These are phyloP conservation scores for Monopis laevigella DNA, from an alignment of 2,888 invertebrate species.

Conservation along the genomic window DNA sequence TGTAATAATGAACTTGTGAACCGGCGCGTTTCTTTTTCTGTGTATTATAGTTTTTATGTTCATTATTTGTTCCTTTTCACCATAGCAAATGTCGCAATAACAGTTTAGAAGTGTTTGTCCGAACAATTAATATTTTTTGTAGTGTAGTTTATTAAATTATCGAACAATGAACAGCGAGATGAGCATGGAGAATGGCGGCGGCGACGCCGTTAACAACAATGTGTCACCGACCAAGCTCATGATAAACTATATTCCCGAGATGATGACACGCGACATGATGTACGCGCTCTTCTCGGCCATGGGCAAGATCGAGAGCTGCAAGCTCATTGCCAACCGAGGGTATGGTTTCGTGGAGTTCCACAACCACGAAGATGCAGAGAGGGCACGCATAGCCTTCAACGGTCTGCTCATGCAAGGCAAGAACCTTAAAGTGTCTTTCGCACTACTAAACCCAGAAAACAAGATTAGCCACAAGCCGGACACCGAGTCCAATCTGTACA, in stretches of 20 bases:
- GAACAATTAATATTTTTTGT: slow-evolving; percentile 34
- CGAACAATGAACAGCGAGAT: slow-evolving; percentile 58
- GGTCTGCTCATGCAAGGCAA: slow-evolving; percentile 63
- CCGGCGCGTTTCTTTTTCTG: slow-evolving; percentile 60
- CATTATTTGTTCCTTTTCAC: slow-evolving; percentile 12
- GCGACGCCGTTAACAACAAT: slow-evolving; percentile 56
- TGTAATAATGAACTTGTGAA: slow-evolving; percentile 61
- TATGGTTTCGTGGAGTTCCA: slow-evolving; percentile 64
- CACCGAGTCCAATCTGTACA: slow-evolving; percentile 61
- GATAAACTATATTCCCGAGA: slow-evolving; percentile 65
- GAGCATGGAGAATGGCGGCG: slow-evolving; percentile 63
- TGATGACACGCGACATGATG: slow-evolving; percentile 67
- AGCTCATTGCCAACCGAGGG: slow-evolving; percentile 59
- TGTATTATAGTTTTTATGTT: slow-evolving; percentile 55
- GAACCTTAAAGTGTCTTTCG: slow-evolving; percentile 62
- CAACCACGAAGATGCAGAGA: slow-evolving; percentile 63
- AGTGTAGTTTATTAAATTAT: slow-evolving; percentile 52
- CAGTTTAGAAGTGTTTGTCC: background rate
- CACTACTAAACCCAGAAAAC: slow-evolving; percentile 61
- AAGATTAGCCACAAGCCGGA: slow-evolving; percentile 61
- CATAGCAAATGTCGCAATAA: slow-evolving; percentile 6
- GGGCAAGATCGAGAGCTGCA: slow-evolving; percentile 64
- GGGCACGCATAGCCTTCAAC: slow-evolving; percentile 62
- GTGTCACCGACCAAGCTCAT: slow-evolving; percentile 68
- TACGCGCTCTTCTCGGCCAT: slow-evolving; percentile 63